Percentiles rank a stretch among this genome's conserved stretches.
phyloP scores from a whole-genome alignment of 2,888 invertebrate genomes.

The Patella ulyssiponensis region DNA sequence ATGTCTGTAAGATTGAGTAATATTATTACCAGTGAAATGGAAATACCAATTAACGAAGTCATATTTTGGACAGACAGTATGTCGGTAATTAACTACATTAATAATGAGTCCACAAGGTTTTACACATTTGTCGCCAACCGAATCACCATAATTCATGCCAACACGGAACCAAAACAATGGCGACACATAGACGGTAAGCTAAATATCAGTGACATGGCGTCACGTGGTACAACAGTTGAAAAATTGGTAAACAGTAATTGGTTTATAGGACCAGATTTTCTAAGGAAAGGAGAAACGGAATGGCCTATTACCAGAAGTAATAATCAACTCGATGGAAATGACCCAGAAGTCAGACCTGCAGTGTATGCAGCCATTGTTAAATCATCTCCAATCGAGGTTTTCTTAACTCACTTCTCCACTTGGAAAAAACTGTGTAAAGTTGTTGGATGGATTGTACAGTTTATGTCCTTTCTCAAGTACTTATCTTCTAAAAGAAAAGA shows the following conservation, averaged over 20 bases:
- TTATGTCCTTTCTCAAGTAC: too few relatives aligned
- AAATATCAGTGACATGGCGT: conserved; percentile 9
- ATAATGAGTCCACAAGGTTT: conserved; percentile 5
- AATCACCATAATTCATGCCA: conserved; percentile 1
- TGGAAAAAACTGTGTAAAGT: conserved; percentile 1
- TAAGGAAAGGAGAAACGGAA: not conserved
- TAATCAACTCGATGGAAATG: not conserved
- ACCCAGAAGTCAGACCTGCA: conserved; percentile 10
- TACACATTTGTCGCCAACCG: conserved; percentile 14
- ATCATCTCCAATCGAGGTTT: not conserved
- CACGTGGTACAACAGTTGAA: not conserved
- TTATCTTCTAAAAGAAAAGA: too few relatives aligned
- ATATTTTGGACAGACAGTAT: conserved; percentile 19
- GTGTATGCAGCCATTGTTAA: not conserved
- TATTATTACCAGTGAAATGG: not conserved
- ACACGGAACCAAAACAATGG: conserved; percentile 9
- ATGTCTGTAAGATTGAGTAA: not conserved
- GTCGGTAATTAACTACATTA: not conserved
- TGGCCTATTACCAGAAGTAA: not conserved
- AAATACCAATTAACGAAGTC: not conserved
- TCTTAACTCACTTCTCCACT: not conserved
- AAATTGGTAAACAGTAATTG: not conserved
- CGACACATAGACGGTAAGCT: conserved; percentile 8
- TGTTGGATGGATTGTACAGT: not conserved
- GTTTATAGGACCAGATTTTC: not conserved